Base-by-base conservation (phyloP, 2,888 invertebrate genomes). In the Auanema freiburgensis region DNA sequence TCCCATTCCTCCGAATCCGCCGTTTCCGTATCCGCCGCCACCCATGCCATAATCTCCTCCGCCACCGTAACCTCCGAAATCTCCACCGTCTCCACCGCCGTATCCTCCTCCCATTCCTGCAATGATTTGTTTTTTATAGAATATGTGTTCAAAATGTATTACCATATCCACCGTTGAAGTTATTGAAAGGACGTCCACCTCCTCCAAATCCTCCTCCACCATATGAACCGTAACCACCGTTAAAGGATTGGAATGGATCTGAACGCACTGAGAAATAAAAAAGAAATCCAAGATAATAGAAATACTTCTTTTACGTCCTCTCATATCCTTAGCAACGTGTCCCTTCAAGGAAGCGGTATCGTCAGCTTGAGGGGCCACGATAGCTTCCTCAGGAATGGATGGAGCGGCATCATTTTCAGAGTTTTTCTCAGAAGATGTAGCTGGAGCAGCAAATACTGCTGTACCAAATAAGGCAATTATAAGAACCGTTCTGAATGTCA, bases 1-100 rank as follows among this genome's bases (percentile, higher is more conserved):
- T 21, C 69, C 60, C 53, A 64, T 66, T 49, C 66, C 69, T 61
- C 69, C 70, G 40, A 67, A 67, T 10, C 67, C 67, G 25, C 70
- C 67, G 57, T 67, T 67, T 12, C 67, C 66, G 40, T 66, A 67
- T 40, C 67, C 67, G 4, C 61, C 65, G 50, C 49, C 56, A 21
- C 67, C 67, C 58, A 62, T 62, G 40, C 64, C 64, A 64, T 59
- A 59, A 25, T 63, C 66, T 21, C 66, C 67, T 14, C 63, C 54
- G 50, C 62, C 62, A 23, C 63, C 63, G 57, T 63, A 63, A 24
- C 63, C 57, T 14, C 68, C 68, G n/a, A 62, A 52, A 41, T 40
- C 56, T 16, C 56, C 56, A 3, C 56, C 56, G 40, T 41, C 59
- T 42, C 59, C 59, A 11, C 59, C 59, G 40, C 46, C 44, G 23